Evolutionary conservation across 2,113 vertebrate species (phyloP).

Genomic region (Onychorhynchus coronatus): DNA sequence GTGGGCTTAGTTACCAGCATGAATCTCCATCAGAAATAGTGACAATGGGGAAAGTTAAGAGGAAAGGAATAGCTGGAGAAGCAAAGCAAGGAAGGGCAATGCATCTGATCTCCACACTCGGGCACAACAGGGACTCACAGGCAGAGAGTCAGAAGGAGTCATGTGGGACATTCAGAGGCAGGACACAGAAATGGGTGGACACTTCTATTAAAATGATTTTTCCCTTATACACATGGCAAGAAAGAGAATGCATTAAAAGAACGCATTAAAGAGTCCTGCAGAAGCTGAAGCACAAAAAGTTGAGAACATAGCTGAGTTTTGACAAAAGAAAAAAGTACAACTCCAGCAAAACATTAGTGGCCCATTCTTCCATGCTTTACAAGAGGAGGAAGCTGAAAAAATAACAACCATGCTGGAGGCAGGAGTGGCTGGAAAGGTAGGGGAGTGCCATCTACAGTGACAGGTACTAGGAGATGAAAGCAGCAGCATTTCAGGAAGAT

Average conservation of each 20-base stretch:
- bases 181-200: not conserved
- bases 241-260: not conserved
- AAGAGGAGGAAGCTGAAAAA: not conserved
- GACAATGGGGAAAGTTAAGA: not conserved
- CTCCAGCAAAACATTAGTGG: not conserved
- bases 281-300: not conserved
- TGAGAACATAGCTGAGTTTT: not conserved
- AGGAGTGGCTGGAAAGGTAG: not conserved
- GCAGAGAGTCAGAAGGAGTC: not conserved
- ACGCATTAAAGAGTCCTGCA: not conserved
- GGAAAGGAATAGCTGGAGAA: not conserved
- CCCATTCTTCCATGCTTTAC: not conserved
- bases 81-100: not conserved
- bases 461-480: not conserved
- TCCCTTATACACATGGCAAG: not conserved
- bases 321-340: not conserved
- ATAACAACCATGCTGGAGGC: not conserved
- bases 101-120: not conserved
- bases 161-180: accelerated
- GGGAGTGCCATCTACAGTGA: not conserved
- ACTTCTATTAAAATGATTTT: not conserved
- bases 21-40: not conserved
- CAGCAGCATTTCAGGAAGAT: not conserved
- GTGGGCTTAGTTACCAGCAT: accelerated
- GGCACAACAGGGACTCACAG: not conserved